phyloP scores from a whole-genome alignment of 2,797 vertebrate species.

The Siniperca undulata region DNA sequence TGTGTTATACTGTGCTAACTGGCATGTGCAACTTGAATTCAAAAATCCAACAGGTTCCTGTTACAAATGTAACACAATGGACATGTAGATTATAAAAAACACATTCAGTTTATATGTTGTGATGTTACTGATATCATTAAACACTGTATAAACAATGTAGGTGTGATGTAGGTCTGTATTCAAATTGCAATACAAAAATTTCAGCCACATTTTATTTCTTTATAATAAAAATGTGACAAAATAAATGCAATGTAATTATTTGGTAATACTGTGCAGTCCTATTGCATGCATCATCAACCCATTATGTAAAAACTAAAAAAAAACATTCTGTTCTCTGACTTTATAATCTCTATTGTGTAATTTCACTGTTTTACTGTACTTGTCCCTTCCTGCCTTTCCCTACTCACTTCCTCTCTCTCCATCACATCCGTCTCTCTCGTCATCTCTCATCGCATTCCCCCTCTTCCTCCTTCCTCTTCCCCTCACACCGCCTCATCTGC shows the following conservation, averaged over 20 bases:
- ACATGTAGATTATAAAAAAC: not conserved
- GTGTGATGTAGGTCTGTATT: not conserved
- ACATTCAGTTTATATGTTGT: not conserved
- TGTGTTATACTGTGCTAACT: not conserved
- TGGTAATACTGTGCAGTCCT: not conserved
- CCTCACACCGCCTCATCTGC: conserved; percentile 60
- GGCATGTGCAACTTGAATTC: not conserved
- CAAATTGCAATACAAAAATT: not conserved
- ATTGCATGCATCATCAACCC: not conserved
- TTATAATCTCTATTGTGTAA: conserved; percentile 30
- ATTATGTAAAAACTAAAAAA: not conserved
- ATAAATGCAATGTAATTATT: not conserved
- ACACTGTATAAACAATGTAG: not conserved
- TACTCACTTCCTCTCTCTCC: conserved; percentile 65
- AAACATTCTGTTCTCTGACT: not conserved
- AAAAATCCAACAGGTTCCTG: not conserved
- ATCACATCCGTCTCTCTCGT: conserved; percentile 33
- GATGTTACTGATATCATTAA: not conserved
- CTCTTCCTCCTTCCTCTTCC: conserved; percentile 43
- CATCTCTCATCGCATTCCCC: conserved; percentile 29
- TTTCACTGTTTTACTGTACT: conserved; percentile 49
- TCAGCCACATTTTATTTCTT: not conserved
- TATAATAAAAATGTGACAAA: not conserved
- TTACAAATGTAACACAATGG: not conserved
- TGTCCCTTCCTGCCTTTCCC: conserved; percentile 43